phyloP scores from a whole-genome alignment of 2,888 invertebrate species.

The Hololepta plana region DNA sequence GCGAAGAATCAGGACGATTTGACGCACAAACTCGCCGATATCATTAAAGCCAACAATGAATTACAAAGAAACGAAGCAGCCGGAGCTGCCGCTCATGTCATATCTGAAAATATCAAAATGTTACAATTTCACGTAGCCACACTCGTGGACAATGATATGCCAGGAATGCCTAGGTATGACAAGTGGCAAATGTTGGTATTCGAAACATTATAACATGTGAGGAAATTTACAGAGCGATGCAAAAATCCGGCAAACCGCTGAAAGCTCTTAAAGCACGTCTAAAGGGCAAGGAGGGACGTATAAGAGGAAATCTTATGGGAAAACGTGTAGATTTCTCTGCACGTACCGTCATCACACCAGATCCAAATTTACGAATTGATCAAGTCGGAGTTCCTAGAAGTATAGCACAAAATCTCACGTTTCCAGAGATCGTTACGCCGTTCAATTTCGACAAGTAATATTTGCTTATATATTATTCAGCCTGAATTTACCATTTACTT shows the following conservation, averaged over 20 bases:
- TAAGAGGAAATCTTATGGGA: conserved; percentile 98
- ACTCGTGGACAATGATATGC: conserved; percentile 96
- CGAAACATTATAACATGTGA: background rate
- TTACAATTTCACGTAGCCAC: conserved; percentile 98
- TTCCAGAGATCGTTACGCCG: conserved; percentile 97
- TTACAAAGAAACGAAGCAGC: conserved; percentile 85
- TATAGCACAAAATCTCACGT: conserved; percentile 97
- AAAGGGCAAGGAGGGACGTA: conserved; percentile 98
- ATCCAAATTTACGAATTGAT: conserved; percentile 86
- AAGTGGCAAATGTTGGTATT: conserved; percentile 1
- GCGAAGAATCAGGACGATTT: conserved; percentile 98
- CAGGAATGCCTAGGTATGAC: conserved; percentile 70
- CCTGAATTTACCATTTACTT: conserved; percentile 9
- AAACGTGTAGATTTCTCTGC: conserved; percentile 99
- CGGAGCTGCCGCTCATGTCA: conserved; percentile 94
- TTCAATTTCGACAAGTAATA: conserved; percentile 89
- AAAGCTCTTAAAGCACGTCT: conserved; percentile 93
- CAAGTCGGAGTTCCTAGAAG: conserved; percentile 96
- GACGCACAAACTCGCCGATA: conserved; percentile 96
- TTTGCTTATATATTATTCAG: conserved; percentile 5
- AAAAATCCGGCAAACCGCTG: conserved; percentile 95
- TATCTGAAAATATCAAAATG: conserved; percentile 93
- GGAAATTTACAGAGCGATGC: conserved; percentile 66
- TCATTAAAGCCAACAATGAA: conserved; percentile 96
- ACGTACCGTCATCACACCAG: conserved; percentile 94